Evolutionary conservation across 2,113 vertebrate species (phyloP).

Genomic region (Hyperopisus bebe): DNA sequence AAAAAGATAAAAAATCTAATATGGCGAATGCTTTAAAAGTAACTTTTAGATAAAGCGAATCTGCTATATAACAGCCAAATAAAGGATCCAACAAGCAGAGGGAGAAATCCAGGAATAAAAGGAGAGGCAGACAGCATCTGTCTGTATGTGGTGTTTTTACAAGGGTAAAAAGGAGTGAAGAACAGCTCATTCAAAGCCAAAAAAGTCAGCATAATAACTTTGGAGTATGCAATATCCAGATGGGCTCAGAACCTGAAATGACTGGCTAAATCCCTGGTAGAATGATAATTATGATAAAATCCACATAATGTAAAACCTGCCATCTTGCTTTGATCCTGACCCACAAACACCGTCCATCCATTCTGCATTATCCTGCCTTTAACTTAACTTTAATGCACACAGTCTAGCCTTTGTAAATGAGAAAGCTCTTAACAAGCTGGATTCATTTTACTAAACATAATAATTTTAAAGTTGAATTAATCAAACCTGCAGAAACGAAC

Average conservation of each 20-base stretch:
- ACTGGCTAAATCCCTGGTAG: neutral
- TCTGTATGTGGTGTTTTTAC: neutral
- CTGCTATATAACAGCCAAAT: neutral
- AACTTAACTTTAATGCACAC: neutral
- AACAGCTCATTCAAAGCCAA: neutral
- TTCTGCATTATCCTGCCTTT: neutral
- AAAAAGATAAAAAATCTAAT: neutral
- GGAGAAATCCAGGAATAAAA: neutral
- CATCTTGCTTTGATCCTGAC: neutral
- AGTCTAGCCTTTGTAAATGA: neutral
- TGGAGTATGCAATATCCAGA: neutral
- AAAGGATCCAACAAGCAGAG: neutral
- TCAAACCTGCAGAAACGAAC: neutral
- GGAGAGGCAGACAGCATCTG: neutral
- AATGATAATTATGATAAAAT: neutral
- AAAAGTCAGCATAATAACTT: neutral
- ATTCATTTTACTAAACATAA: neutral
- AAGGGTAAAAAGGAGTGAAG: neutral
- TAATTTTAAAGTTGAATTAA: neutral
- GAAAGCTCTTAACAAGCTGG: neutral
- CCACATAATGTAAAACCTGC: neutral
- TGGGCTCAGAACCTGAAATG: neutral
- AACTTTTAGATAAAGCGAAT: neutral
- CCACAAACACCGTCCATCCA: neutral
- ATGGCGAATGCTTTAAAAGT: neutral